A percentile compares a stretch with the other conserved stretches of the same genome.
These are phyloP conservation scores for Agriopis aurantiaria DNA, from an alignment of 2,888 invertebrate genomes.

Conservation along the genomic window DNA sequence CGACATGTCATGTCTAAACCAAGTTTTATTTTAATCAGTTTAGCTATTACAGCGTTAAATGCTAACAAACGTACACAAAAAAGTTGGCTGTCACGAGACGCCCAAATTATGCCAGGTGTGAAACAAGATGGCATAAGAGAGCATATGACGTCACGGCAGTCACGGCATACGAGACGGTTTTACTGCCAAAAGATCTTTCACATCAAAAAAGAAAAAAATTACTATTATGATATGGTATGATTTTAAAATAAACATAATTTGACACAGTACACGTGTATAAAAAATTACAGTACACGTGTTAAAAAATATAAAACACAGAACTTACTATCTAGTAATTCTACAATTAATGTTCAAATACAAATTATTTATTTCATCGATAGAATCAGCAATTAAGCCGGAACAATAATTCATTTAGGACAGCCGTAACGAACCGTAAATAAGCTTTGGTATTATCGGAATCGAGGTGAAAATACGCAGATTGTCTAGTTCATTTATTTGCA, in stretches of 20 bases:
- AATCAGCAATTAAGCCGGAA: conserved; percentile 29
- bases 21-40: too few relatives aligned
- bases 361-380: conserved; percentile 27
- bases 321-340: not conserved
- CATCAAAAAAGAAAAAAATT: too few relatives aligned
- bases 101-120: too few relatives aligned
- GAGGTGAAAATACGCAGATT: conserved; percentile 41
- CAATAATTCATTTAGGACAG: conserved; percentile 24
- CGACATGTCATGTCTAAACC: too few relatives aligned
- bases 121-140: too few relatives aligned
- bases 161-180: too few relatives aligned
- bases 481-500: conserved; percentile 43
- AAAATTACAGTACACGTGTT: not conserved
- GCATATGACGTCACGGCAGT: too few relatives aligned
- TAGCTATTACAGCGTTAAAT: too few relatives aligned
- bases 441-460: conserved; percentile 23
- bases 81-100: too few relatives aligned
- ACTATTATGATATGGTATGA: too few relatives aligned
- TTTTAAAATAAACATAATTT: too few relatives aligned
- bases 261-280: not conserved
- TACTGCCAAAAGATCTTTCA: not conserved
- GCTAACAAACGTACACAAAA: too few relatives aligned
- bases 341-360: conserved; percentile 15
- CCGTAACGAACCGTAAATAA: conserved; percentile 35
- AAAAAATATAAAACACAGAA: not conserved